Evolutionary conservation across 2,888 invertebrate genomes (phyloP).

Genomic region (Eilema griseolum): DNA sequence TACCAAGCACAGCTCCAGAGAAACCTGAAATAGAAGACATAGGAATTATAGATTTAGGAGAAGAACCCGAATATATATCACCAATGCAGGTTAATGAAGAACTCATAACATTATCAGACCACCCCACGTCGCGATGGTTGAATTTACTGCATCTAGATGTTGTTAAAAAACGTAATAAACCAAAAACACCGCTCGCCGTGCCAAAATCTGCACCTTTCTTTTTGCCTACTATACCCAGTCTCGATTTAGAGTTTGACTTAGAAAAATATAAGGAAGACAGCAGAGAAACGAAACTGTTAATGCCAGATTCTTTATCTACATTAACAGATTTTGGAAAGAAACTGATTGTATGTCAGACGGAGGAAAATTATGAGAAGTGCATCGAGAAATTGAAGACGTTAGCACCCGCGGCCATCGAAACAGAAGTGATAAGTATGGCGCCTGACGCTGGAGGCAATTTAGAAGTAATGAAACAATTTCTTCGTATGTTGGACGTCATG

Average conservation of each 20-base stretch:
- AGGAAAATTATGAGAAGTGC: constrained; percentile 84
- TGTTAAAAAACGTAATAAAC: constrained; percentile 96
- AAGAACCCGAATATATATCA: constrained; percentile 89
- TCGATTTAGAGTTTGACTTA: constrained; percentile 94
- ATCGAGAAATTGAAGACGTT: constrained; percentile 89
- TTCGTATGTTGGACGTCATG: constrained; percentile 90
- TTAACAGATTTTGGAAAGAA: constrained; percentile 90
- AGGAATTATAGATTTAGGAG: constrained; percentile 74
- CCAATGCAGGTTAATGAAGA: constrained; percentile 92
- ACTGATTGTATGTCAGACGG: constrained; percentile 82
- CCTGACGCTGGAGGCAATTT: constrained; percentile 91
- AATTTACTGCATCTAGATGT: constrained; percentile 95
- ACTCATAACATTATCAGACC: constrained; percentile 94
- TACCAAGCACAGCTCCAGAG: constrained; percentile 80
- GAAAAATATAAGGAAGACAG: constrained; percentile 75
- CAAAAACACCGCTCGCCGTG: constrained; percentile 93
- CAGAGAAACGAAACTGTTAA: constrained; percentile 83
- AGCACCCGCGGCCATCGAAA: constrained; percentile 94
- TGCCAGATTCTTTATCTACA: constrained; percentile 88
- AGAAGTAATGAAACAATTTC: constrained; percentile 91
- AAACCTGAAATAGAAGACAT: constrained; percentile 80
- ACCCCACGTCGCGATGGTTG: constrained; percentile 96
- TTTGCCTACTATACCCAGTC: constrained; percentile 94
- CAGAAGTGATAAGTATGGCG: constrained; percentile 93
- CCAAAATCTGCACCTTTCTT: constrained; percentile 98